A percentile compares a stretch with the other conserved stretches of the same genome.
phyloP scores from a whole-genome alignment of 2,797 vertebrate species.

The Trichosurus vulpecula region DNA sequence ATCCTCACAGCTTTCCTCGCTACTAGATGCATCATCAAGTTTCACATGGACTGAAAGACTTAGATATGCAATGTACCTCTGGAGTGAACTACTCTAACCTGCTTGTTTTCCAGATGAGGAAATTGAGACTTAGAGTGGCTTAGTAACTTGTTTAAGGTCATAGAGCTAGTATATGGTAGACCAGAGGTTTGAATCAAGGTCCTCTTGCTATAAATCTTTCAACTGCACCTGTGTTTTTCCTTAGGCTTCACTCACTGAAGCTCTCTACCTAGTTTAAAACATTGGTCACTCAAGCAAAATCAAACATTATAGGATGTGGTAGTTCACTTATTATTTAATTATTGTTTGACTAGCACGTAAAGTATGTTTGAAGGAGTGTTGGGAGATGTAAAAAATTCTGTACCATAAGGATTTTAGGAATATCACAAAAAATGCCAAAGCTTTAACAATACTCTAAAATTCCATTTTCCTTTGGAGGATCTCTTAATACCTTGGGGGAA shows the following conservation, averaged over 20 bases:
- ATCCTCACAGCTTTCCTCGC: neutral
- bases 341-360: neutral
- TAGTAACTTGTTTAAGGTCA: neutral
- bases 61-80: neutral
- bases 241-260: neutral
- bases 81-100: neutral
- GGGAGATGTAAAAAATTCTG: neutral
- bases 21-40: too few relatives aligned
- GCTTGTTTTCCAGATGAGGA: neutral
- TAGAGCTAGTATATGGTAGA: neutral
- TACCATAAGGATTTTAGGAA: neutral
- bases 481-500: neutral
- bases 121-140: neutral
- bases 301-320: neutral
- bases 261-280: neutral
- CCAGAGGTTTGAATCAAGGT: neutral
- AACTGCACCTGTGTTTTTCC: neutral
- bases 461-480: neutral
- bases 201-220: neutral
- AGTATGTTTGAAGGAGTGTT: neutral
- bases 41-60: too few relatives aligned
- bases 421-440: constrained; percentile 10
- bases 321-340: neutral
- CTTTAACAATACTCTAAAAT: neutral
- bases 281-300: neutral